These are phyloP conservation scores for Parnassius mnemosyne DNA, from an alignment of 2,888 invertebrate genomes.

Conservation along the genomic window DNA sequence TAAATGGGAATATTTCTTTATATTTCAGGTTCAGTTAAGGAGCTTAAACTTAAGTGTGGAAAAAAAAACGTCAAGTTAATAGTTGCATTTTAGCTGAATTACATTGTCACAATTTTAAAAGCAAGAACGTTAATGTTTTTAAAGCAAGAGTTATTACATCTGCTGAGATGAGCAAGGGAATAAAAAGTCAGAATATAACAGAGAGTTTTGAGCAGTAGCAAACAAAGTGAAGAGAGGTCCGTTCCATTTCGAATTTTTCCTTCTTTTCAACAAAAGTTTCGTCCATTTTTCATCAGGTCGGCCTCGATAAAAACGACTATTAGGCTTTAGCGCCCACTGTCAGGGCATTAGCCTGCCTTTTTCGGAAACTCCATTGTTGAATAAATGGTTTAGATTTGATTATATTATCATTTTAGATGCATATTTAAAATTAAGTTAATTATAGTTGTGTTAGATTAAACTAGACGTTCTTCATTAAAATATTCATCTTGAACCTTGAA, in stretches of 20 bases:
- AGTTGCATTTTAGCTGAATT: background rate
- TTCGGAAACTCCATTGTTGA: constrained; percentile 6
- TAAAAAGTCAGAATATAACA: constrained; percentile 22
- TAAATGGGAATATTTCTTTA: constrained; percentile 1
- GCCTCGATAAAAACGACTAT: constrained; percentile 30
- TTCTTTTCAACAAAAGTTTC: constrained; percentile 28
- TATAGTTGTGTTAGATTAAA: too few species aligned
- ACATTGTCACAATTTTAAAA: constrained; percentile 1
- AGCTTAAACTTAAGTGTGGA: background rate
- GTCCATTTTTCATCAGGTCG: constrained; percentile 30
- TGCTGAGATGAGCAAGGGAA: constrained; percentile 21
- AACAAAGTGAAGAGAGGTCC: constrained; percentile 25
- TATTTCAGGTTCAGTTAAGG: background rate
- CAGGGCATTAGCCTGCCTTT: constrained; percentile 28
- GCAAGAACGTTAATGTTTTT: background rate
- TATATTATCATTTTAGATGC: too few species aligned
- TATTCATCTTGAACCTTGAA: too few species aligned
- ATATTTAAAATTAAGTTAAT: too few species aligned
- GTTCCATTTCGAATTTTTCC: constrained; percentile 28
- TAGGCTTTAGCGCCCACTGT: constrained; percentile 28
- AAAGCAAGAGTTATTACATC: constrained; percentile 12
- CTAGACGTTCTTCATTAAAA: too few species aligned
- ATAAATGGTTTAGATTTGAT: constrained; percentile 18
- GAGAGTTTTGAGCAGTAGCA: constrained; percentile 20
- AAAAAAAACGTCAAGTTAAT: background rate